phyloP scores from a whole-genome alignment of 2,797 vertebrate genomes.

The Mormyrus hasselquistii region DNA sequence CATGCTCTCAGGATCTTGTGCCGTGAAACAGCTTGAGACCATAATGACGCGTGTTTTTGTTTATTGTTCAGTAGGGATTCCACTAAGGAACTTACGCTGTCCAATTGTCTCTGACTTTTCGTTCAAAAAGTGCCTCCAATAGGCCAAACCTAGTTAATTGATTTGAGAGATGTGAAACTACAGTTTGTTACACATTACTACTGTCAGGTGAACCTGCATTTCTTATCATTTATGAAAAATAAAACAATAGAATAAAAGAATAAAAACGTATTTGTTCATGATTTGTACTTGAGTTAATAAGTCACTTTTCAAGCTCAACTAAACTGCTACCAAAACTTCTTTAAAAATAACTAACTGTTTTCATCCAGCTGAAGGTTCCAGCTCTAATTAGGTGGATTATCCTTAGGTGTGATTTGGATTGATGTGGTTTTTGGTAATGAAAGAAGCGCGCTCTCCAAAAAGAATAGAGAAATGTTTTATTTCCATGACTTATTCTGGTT shows the following conservation, averaged over 20 bases:
- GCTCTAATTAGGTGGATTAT: background rate
- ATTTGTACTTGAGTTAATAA: background rate
- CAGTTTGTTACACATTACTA: background rate
- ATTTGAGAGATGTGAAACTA: background rate
- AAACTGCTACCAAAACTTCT: background rate
- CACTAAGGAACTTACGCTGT: background rate
- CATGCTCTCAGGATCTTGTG: background rate
- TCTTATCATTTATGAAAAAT: background rate
- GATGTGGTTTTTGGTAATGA: background rate
- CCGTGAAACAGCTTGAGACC: background rate
- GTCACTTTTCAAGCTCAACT: background rate
- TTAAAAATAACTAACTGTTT: background rate
- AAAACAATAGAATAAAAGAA: background rate
- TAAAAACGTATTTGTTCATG: background rate
- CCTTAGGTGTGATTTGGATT: background rate
- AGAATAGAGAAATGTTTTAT: background rate
- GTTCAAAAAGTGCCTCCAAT: background rate
- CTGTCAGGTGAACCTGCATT: background rate
- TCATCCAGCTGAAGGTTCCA: background rate
- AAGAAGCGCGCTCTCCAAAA: background rate
- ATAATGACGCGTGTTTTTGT: background rate
- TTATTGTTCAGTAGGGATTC: background rate
- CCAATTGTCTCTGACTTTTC: background rate
- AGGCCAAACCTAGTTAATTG: background rate
- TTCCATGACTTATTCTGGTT: background rate